Conservation (phyloP, 2,113 vertebrate genomes). For the Carassius carassius region DNA sequence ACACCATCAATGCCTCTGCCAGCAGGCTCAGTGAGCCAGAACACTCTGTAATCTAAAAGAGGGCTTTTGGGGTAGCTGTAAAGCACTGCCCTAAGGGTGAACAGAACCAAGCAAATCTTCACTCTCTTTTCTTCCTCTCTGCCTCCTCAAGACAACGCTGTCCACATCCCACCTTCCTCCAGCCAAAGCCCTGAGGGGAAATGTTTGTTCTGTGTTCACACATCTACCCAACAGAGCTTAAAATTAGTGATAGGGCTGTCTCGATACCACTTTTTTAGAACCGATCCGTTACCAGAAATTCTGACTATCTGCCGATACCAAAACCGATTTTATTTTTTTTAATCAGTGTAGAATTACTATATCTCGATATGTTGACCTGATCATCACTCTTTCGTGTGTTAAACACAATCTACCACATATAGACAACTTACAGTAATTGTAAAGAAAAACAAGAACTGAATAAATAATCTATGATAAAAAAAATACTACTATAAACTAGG, state of each 20-base stretch:
- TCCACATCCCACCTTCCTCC: neutral
- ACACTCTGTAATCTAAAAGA: constrained; percentile 31
- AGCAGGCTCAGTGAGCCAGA: neutral
- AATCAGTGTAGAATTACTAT: no score
- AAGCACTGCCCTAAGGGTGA: constrained; percentile 9
- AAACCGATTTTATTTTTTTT: no score
- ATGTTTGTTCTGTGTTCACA: neutral
- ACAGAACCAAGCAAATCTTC: constrained; percentile 10
- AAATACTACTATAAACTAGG: no score
- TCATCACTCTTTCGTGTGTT: no score
- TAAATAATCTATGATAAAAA: no score
- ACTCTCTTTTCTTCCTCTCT: neutral
- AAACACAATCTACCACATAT: no score
- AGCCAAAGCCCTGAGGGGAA: neutral
- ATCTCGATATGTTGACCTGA: no score
- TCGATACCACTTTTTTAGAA: no score
- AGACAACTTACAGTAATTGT: no score
- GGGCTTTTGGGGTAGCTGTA: neutral
- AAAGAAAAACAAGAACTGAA: no score
- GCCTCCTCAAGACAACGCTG: constrained; percentile 2
- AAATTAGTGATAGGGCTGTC: neutral
- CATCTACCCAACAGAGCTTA: neutral
- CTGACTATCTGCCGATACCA: no score
- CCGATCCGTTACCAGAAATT: no score
- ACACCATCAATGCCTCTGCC: neutral